These are phyloP conservation scores for Synanthedon myopaeformis DNA, from an alignment of 2,888 invertebrate species.

Conservation along the genomic window DNA sequence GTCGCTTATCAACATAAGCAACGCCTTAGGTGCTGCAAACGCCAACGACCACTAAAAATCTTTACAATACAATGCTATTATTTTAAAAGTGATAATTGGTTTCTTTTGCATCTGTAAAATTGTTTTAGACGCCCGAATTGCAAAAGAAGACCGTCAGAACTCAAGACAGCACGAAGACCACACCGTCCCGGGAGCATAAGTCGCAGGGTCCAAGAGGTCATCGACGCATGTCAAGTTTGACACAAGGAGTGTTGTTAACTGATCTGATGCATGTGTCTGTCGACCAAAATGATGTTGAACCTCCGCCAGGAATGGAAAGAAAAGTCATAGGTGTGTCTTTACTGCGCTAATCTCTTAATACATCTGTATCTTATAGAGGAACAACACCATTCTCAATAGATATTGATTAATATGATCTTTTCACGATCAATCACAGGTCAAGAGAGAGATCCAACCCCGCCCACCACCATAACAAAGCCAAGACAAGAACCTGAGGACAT, in stretches of 20 bases:
- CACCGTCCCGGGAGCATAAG: constrained; percentile 37
- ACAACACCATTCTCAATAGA: too few species aligned
- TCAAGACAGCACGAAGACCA: constrained; percentile 37
- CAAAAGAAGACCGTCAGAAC: constrained; percentile 37
- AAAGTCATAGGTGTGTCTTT: constrained; percentile 38
- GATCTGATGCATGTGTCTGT: constrained; percentile 49
- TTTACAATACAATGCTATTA: too few species aligned
- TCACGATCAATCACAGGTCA: constrained; percentile 30
- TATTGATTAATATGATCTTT: not conserved
- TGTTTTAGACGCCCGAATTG: constrained; percentile 42
- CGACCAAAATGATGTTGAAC: constrained; percentile 27
- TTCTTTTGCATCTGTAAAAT: too few species aligned
- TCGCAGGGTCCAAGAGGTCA: constrained; percentile 26
- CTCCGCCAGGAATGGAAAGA: constrained; percentile 37
- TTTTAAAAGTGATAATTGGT: too few species aligned
- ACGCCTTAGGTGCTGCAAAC: too few species aligned
- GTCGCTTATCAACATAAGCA: too few species aligned
- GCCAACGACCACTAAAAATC: too few species aligned
- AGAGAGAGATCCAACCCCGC: constrained; percentile 49
- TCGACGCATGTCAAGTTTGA: constrained; percentile 48
- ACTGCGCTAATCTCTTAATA: too few species aligned
- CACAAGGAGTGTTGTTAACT: constrained; percentile 39
- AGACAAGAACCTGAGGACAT: constrained; percentile 60
- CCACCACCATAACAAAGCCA: constrained; percentile 29
- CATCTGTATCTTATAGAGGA: not conserved